Conservation (phyloP, 2,888 invertebrate species). For the Acleris holmiana region DNA sequence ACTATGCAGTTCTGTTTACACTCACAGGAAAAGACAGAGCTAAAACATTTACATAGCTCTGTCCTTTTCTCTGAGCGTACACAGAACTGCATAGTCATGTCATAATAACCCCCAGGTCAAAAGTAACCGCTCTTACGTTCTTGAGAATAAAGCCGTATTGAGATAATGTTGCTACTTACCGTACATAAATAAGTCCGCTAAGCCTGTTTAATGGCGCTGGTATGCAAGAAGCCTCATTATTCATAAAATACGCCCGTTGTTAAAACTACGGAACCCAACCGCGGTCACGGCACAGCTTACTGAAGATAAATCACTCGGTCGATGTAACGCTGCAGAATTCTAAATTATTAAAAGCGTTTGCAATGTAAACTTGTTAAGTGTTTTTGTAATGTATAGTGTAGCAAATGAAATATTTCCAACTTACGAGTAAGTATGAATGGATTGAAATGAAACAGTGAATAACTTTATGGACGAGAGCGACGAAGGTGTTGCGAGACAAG, state of each 20-base stretch:
- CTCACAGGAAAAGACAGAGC: too few species aligned
- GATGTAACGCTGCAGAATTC: constrained; percentile 7
- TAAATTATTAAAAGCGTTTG: background rate
- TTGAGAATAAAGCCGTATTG: too few species aligned
- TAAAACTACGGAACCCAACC: constrained; percentile 34
- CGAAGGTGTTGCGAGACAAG: too few species aligned
- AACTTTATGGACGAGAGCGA: too few species aligned
- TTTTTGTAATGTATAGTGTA: background rate
- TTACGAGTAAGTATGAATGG: too few species aligned
- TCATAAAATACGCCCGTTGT: constrained; percentile 24
- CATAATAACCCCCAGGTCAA: too few species aligned
- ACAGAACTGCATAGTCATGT: too few species aligned
- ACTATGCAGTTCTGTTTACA: too few species aligned
- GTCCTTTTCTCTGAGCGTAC: too few species aligned
- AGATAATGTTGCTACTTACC: background rate
- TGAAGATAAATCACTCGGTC: constrained; percentile 6
- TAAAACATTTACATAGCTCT: too few species aligned
- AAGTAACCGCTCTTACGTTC: too few species aligned
- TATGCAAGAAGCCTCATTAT: constrained; percentile 29
- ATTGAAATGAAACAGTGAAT: too few species aligned
- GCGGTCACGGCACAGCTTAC: constrained; percentile 43
- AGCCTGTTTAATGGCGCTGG: constrained; percentile 13
- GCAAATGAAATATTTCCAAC: background rate
- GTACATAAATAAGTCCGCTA: constrained; percentile 3
- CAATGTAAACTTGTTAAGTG: background rate